Percentiles rank a stretch among this genome's conserved stretches.
phyloP scores from a whole-genome alignment of 2,113 vertebrate genomes.

The Gobio gobio region DNA sequence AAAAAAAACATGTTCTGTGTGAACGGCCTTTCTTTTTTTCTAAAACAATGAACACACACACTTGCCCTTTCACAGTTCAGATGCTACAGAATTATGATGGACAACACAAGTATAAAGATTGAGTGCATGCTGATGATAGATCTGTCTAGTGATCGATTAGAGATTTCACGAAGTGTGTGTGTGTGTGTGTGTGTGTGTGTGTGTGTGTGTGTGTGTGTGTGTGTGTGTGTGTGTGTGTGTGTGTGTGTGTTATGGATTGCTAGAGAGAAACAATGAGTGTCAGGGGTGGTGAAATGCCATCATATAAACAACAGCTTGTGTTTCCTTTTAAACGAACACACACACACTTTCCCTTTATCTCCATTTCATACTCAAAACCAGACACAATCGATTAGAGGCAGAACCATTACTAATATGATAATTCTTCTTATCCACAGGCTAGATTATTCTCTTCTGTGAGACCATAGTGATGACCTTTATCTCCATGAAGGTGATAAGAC shows the following conservation, averaged over 20 bases:
- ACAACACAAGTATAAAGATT: neutral
- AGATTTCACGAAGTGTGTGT: neutral
- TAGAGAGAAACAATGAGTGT: slow-evolving; percentile 11
- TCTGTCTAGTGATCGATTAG: neutral
- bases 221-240: neutral
- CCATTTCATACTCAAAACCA: slow-evolving; percentile 22
- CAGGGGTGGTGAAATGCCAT: neutral
- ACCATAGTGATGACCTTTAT: slow-evolving; percentile 4
- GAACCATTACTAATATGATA: slow-evolving; percentile 22
- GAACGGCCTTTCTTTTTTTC: neutral
- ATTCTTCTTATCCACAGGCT: neutral
- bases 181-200: neutral
- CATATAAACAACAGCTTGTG: slow-evolving; percentile 25
- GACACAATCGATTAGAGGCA: neutral
- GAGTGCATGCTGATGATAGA: neutral
- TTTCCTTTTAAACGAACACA: neutral
- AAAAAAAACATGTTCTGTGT: too few species aligned
- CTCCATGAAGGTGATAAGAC: slow-evolving; percentile 33
- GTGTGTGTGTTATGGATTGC: neutral
- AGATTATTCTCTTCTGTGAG: slow-evolving; percentile 19
- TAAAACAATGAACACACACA: slow-evolving; percentile 9
- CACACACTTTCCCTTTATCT: neutral
- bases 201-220: neutral
- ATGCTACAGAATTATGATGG: slow-evolving; percentile 12
- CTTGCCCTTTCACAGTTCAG: slow-evolving; percentile 17